Conservation (phyloP, 2,888 invertebrate genomes). For the Pollenia griseotomentosa region DNA sequence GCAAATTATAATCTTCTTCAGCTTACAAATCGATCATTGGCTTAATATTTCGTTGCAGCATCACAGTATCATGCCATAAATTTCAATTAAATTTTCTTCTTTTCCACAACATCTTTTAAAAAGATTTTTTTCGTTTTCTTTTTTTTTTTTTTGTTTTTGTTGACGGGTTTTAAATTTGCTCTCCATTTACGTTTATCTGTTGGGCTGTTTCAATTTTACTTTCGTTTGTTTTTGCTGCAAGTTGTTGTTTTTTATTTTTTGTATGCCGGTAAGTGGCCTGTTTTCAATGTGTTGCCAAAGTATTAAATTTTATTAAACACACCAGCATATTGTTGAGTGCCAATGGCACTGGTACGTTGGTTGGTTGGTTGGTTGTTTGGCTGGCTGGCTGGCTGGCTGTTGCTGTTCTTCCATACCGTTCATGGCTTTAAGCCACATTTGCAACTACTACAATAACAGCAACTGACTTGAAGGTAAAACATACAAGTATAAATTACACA, state of each 20-base stretch:
- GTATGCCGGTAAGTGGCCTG: constrained; percentile 63
- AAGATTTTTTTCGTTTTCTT: not conserved
- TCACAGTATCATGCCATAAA: constrained; percentile 53
- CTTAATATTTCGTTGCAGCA: constrained; percentile 27
- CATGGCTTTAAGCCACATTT: constrained; percentile 66
- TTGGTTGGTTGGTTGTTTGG: not conserved
- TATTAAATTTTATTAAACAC: constrained; percentile 72
- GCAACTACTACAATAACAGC: constrained; percentile 26
- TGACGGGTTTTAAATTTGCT: constrained; percentile 32
- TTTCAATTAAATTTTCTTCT: constrained; percentile 48
- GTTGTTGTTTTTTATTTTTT: constrained; percentile 8
- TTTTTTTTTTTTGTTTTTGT: constrained; percentile 11
- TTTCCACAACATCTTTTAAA: constrained; percentile 19
- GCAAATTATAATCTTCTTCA: not conserved
- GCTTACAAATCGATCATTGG: not conserved
- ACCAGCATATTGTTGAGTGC: constrained; percentile 69
- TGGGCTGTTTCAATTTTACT: constrained; percentile 68
- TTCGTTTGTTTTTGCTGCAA: constrained; percentile 53
- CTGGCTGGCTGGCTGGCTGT: constrained; percentile 8
- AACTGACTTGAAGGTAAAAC: constrained; percentile 19
- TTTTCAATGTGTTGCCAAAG: constrained; percentile 70
- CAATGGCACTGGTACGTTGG: constrained; percentile 60
- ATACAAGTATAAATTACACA: constrained; percentile 4
- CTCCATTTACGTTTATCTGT: constrained; percentile 51
- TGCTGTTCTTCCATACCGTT: constrained; percentile 51